These are phyloP conservation scores for Pinna nobilis DNA, from an alignment of 1,140 invertebrate genomes.

Conservation along the genomic window DNA sequence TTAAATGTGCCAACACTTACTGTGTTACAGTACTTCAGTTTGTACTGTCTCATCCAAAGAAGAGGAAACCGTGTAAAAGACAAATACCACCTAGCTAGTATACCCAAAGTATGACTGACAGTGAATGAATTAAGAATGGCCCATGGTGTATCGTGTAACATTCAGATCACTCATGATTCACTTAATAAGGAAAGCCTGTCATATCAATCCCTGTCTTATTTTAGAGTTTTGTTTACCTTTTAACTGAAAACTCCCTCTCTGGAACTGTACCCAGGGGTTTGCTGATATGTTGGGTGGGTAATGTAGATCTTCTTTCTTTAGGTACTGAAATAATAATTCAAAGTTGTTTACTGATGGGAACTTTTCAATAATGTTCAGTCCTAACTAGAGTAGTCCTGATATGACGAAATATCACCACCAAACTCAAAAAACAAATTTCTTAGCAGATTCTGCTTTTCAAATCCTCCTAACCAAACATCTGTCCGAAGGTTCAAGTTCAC, in stretches of 20 bases:
- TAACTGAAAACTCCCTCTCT: slow-evolving; percentile 47
- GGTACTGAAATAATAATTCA: slow-evolving; percentile 80
- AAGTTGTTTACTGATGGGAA: not conserved
- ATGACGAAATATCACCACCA: not conserved
- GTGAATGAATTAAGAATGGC: no score
- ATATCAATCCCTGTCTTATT: no score
- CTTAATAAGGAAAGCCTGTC: no score
- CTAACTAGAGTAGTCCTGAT: no score
- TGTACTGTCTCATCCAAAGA: no score
- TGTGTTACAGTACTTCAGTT: no score
- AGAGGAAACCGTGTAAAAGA: no score
- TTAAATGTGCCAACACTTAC: no score
- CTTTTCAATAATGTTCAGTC: not conserved
- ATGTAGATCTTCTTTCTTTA: slow-evolving; percentile 82
- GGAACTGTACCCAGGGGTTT: slow-evolving; percentile 84
- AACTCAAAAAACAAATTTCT: not conserved
- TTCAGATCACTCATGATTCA: no score
- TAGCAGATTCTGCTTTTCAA: not conserved
- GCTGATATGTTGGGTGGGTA: slow-evolving; percentile 79
- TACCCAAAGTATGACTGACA: no score
- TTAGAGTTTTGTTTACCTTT: slow-evolving; percentile 49
- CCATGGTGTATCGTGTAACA: no score
- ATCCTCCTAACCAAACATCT: not conserved
- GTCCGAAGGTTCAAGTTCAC: not conserved
- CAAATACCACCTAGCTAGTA: no score